Base-by-base conservation (phyloP, 2,888 invertebrate species). In the Andrena flavipes region DNA sequence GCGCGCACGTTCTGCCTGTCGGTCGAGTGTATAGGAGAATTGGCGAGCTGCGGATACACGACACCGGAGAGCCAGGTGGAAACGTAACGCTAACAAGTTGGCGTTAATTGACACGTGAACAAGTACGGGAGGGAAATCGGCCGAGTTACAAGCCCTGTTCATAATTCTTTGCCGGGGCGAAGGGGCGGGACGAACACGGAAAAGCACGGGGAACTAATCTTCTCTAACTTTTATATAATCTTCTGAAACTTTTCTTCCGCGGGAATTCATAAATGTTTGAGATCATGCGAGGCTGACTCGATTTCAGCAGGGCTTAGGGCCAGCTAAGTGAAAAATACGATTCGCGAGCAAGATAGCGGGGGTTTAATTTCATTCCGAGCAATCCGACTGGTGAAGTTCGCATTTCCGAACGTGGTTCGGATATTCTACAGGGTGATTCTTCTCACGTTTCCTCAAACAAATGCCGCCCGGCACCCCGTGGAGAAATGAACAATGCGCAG, bases 301-400 rank as follows among this genome's bases (percentile, higher is more conserved):
- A 35, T 48, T 64, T 48, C 49, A 20, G 26, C 59, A 13, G 35
- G 23, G 29, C 30, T 67, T 67, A 16, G 2, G 35, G 5, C 71
- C 8, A 23, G 48, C 20, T 69, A 69, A 73, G 78, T 78, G 77
- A 71, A 80, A 80, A 80, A 80, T 80, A 77, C 71, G 70, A 77
- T 71, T 51, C 70, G 60, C 77, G 1, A 29, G 13, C 20, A 35
- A 54, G 60, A 71, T 65, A 70, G 60, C 13, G 2, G 26, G 26
- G 7, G 10, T 62, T 80, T 71, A 77, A 78, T 80, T 67, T 60
- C 42, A 48, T 78, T 78, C 54, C 29, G n/a, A 29, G 16, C 65
- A 35, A 51, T 42, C n/a, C 56, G 10, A 23, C 20, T 20, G 30
- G 10, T 16, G 13, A 8, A 63, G 0, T 16, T 0, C 33, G 33